Evolutionary conservation across 2,888 invertebrate species (phyloP), one percentile per base, ranked within the genome.

Genomic region (Abrostola tripartita): DNA sequence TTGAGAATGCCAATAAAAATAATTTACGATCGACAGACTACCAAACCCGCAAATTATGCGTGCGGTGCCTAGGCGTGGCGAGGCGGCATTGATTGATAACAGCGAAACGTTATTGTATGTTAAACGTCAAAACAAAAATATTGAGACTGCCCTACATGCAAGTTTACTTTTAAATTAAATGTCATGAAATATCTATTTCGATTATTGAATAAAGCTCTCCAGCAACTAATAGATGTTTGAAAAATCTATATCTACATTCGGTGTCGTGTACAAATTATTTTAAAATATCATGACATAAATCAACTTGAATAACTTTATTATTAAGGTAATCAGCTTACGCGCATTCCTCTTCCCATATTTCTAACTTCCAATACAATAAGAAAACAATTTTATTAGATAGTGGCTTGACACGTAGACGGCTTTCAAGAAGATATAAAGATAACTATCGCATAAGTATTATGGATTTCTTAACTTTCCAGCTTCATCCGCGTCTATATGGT

Each of bases 401-500:
- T 60, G 55, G 57, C 71, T 66, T 61, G 68, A 68, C 67, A 68
- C 56, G 14, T 37, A 49, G 59, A 49, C 52, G 55, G 64, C 68
- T 74, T 65, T 76, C 66, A 65, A 78, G 68, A 80, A 74, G 61
- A 68, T 61, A 69, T 65, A 66, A 65, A 78, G 78, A 80, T 78
- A 80, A 67, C 60, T 75, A 78, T 78, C 81, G 51, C 61, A 69
- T 76, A 78, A 74, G 67, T 67, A 81, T 76, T 69, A 78, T 71
- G 66, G 55, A 73, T 78, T 81, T 80, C 78, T 76, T 80, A 76
- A 78, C 81, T 79, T 79, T 78, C 81, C 72, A 70, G 65, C 69
- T 70, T 64, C 72, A 72, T 75, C 65, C 67, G 51, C 61, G 78
- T 75, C 68, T 71, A 63, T 73, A 65, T 59, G 68, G 71, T 65